Base-by-base conservation (phyloP, 35 echinoderm and acorn worm species). In the Holothuria glaberrima region DNA sequence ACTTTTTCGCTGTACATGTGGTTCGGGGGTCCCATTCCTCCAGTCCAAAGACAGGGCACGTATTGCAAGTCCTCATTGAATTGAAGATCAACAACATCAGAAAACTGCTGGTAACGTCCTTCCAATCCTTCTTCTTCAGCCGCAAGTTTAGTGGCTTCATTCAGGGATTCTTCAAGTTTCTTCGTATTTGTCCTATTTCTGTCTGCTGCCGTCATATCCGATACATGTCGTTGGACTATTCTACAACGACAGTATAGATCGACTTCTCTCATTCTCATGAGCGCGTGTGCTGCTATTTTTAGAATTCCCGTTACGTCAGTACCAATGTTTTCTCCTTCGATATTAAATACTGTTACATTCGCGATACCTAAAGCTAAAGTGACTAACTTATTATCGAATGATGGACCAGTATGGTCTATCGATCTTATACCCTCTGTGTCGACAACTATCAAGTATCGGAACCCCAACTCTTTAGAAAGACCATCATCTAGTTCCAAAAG, bases 211-310 rank as follows among this genome's bases (percentile, higher is more conserved):
- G 80, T 84, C 26, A 84, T 2, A 33, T 84, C 80, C 7, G 26
- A 30, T 12, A 84, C 80, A 16, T 31, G 54, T 21, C 61, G 80
- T 38, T 84, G 80, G 0, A 84, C 80, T 33, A 84, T 61, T 33
- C 22, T 59, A 52, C 80, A 84, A 25, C 18, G 33, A 30, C 80
- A 61, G 2, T 84, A 19, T 22, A 84, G 61, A 61, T 84, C 57
- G 9, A 84, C 80, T 34, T 84, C 80, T 57, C 28, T 84, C 80
- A 84, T 84, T 29, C 80, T 24, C 59, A 84, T 84, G 5, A 84
- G 19, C 5, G 80, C 80, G 21, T 84, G 80, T 0, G 80, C 52
- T 24, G 57, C 80, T 61, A 84, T 84, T 38, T 84, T 56, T 4
- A 84, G 80, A 36, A 84, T 61, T 9, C 59, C 59, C 7, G 32